These are phyloP conservation scores for Drosophila nannoptera DNA, from an alignment of 1,140 invertebrate genomes.

Conservation along the genomic window DNA sequence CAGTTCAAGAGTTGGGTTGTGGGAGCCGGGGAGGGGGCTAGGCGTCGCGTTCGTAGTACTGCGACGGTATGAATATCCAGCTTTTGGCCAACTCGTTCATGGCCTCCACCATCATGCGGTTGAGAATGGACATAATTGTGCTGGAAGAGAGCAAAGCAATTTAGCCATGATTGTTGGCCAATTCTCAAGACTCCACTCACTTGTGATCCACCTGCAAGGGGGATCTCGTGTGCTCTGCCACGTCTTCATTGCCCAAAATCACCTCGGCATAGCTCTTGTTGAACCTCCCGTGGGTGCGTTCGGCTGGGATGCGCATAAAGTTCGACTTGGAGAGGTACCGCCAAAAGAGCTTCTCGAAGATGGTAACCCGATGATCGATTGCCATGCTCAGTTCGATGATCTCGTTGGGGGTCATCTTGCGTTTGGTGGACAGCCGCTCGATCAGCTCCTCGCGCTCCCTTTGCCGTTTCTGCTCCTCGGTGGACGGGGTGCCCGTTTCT, in stretches of 20 bases:
- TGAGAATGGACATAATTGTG: slow-evolving; percentile 52
- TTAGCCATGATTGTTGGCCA: neutral
- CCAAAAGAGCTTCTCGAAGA: slow-evolving; percentile 77
- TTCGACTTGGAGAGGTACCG: slow-evolving; percentile 69
- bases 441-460: slow-evolving; percentile 46
- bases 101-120: slow-evolving; percentile 58
- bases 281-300: slow-evolving; percentile 36
- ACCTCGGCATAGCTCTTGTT: slow-evolving; percentile 56
- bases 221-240: no score
- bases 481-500: neutral
- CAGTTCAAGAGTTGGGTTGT: neutral
- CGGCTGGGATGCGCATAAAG: slow-evolving; percentile 61
- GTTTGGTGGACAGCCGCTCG: slow-evolving; percentile 41
- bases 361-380: slow-evolving; percentile 66
- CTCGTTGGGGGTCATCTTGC: slow-evolving; percentile 53
- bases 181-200: slow-evolving; percentile 16
- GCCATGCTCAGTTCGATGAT: slow-evolving; percentile 66
- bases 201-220: slow-evolving; percentile 39
- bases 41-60: slow-evolving; percentile 56
- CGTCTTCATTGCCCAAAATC: neutral
- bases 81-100: slow-evolving; percentile 67
- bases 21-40: slow-evolving; percentile 21
- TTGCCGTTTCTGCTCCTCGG: slow-evolving; percentile 16
- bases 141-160: slow-evolving; percentile 16
- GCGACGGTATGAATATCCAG: slow-evolving; percentile 68